Evolutionary conservation across 2,888 invertebrate species (phyloP), one percentile per base, ranked within the genome.

Genomic region (Tinea semifulvella): DNA sequence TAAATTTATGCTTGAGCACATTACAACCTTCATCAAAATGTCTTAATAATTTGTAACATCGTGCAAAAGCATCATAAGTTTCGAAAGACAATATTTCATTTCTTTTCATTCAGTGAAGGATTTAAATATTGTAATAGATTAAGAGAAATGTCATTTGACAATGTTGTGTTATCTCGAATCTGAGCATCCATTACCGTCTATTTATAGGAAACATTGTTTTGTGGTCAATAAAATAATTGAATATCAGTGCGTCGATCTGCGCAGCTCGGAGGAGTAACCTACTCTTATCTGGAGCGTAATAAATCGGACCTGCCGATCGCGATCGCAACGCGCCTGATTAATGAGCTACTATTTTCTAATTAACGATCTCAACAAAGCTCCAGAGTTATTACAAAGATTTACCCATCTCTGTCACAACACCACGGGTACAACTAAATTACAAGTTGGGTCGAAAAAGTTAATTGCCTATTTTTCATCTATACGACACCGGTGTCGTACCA

Each of bases 291-390:
- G 54, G 61, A 56, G 56, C 60, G 62, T 61, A 65, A 68, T 70
- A 68, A 72, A 71, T 71, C 60, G 58, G 52, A 49, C 51, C 57
- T 55, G 55, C 56, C 50, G 63, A 66, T 68, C 61, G 64, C 59
- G 61, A 66, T 64, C 63, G 56, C 48, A 60, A 51, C 55, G 54
- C 57, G 55, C 56, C 60, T 65, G 68, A 71, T 72, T 65, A 70
- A 72, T 68, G 68, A 63, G 57, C 54, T 49, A 56, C 57, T 58
- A 61, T 60, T 69, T 71, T 67, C 69, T 71, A 69, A 71, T 72
- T 70, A 67, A 69, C 61, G 62, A 63, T 51, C 53, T 49, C 44
- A 48, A 50, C 50, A 52, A 50, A 51, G 47, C 50, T 42, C n/a
- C 47, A 55, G 56, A 57, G 53, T 61, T 64, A 63, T 57, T 54